Evolutionary conservation across 2,797 vertebrate species (phyloP).

Genomic region (Aplochiton taeniatus): DNA sequence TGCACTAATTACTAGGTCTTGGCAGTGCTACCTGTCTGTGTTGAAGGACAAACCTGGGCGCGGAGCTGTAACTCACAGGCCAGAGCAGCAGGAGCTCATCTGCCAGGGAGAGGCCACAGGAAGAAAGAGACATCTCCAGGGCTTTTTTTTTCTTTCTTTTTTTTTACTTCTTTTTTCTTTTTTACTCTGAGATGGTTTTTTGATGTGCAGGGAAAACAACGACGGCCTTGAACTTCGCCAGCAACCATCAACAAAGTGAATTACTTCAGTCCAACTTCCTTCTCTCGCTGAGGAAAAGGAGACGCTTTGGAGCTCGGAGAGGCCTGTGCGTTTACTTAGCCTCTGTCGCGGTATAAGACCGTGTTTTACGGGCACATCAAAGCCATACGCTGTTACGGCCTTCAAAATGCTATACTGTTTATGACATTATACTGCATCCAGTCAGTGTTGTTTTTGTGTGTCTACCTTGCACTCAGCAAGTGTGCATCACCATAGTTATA

Average conservation of each 20-base stretch:
- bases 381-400: not conserved
- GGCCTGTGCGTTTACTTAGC: slow-evolving; percentile 31
- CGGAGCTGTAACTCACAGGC: slow-evolving; percentile 47
- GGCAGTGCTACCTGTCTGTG: slow-evolving; percentile 76
- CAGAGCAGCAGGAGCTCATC: slow-evolving; percentile 65
- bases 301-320: slow-evolving; percentile 37
- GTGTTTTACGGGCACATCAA: not conserved
- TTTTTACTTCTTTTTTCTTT: too few relatives aligned
- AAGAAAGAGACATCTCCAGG: slow-evolving; percentile 53
- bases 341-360: slow-evolving; percentile 15
- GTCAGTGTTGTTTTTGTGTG: too few relatives aligned
- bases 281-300: slow-evolving; percentile 29
- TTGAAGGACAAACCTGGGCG: slow-evolving; percentile 73
- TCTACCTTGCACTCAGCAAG: too few relatives aligned
- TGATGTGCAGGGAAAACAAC: slow-evolving; percentile 55
- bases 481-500: too few relatives aligned
- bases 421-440: not conserved
- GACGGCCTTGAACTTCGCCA: slow-evolving; percentile 46
- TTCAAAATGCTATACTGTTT: slow-evolving; percentile 30
- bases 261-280: slow-evolving; percentile 49
- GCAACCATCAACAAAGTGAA: slow-evolving; percentile 64
- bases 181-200: slow-evolving; percentile 31
- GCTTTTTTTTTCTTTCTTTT: slow-evolving; percentile 34
- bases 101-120: slow-evolving; percentile 57
- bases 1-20: slow-evolving; percentile 78